Base-by-base conservation (phyloP, 2,888 invertebrate species). In the Tolmerus cingulatus region DNA sequence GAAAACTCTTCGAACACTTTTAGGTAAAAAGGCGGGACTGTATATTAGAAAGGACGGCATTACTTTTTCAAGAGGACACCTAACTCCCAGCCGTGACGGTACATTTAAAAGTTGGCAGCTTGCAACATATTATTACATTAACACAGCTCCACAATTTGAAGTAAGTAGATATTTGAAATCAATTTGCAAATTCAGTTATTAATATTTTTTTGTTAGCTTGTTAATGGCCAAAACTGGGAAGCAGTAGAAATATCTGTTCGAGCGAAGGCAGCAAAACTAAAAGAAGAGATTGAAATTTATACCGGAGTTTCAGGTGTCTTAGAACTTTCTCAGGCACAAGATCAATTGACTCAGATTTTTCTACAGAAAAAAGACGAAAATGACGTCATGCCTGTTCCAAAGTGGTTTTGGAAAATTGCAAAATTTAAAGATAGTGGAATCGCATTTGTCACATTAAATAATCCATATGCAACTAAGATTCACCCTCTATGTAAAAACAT, bases 61-160 rank as follows among this genome's bases (percentile, higher is more conserved):
- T n/a, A 51, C 51, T 66, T 66, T 66, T 27, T 23, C 66, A 66
- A 66, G 93, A 51, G 93, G 93, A 2, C 94, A 94, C 89, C 90
- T 94, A 86, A 91, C 93, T 14, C 93, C 94, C 5, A 93, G 93
- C 89, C 93, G 91, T 8, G 94, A 94, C 90, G 93, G 93, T 89
- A 90, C 93, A 66, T 91, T 92, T 88, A 91, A 91, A n/a, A 90
- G 92, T 79, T 92, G 92, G 89, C 93, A 93, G 89, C 91, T 90
- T 87, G 91, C 93, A 2, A 93, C 93, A 5, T 94, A 93, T 89
- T 94, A 92, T 89, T 94, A 92, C 90, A 90, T 93, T 30, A 94
- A 94, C 88, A 91, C 91, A 0, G 92, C 91, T 23, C 94, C 94
- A 0, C 93, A 94, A 89, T 94, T 93, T 93, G 92, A 92, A 89